Conservation (phyloP, 2,888 invertebrate species). For the Gibbula magus region DNA sequence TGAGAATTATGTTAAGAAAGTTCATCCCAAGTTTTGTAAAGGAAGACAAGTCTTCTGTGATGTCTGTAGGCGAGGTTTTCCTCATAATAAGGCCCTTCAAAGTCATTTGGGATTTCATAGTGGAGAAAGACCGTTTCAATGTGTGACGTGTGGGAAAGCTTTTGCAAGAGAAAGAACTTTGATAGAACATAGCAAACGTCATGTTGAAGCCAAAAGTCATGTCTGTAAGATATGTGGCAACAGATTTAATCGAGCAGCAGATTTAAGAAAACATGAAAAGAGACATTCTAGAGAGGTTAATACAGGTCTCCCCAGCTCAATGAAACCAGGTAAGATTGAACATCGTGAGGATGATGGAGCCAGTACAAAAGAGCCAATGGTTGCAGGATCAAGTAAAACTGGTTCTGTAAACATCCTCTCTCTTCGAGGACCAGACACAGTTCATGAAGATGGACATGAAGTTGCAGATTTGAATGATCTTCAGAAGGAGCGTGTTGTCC, state of each 20-base stretch:
- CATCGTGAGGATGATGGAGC: neutral
- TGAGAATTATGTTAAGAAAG: neutral
- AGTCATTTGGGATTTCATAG: conserved; percentile 33
- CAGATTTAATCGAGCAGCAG: conserved; percentile 24
- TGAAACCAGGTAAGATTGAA: neutral
- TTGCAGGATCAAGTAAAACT: neutral
- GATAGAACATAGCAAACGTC: conserved; percentile 28
- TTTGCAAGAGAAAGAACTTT: conserved; percentile 28
- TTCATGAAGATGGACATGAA: neutral
- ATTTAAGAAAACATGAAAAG: conserved; percentile 25
- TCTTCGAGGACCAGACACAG: neutral
- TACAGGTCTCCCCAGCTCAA: neutral
- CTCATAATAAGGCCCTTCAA: conserved; percentile 26
- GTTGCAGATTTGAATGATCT: neutral
- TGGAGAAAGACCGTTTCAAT: conserved; percentile 27
- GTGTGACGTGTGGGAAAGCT: conserved; percentile 24
- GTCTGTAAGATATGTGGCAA: conserved; percentile 25
- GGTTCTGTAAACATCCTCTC: neutral
- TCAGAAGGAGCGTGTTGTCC: neutral
- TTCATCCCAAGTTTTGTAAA: conserved; percentile 3
- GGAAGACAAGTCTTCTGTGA: neutral
- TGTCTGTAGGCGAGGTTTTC: neutral
- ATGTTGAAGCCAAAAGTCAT: conserved; percentile 22
- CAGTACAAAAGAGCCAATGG: neutral
- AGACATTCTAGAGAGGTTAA: neutral